Percentiles rank a stretch among this genome's conserved stretches.
Evolutionary conservation across 1,140 invertebrate species (phyloP).

Genomic region (Dreissena rostriformis): DNA sequence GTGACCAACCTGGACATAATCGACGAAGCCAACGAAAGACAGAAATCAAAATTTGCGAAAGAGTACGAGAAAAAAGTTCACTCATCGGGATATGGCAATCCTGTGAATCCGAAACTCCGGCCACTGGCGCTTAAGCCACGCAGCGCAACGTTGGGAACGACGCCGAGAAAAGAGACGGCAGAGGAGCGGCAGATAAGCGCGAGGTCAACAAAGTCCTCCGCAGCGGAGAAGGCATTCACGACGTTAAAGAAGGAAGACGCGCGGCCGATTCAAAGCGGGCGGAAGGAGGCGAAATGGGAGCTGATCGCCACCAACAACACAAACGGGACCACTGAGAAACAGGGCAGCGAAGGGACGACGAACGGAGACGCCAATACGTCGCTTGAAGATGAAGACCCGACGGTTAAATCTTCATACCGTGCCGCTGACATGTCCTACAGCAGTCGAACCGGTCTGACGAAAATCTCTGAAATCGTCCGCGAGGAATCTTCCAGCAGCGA

Average conservation of each 20-base stretch:
- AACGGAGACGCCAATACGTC: neutral
- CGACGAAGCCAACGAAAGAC: slow-evolving; percentile 16
- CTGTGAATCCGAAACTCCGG: slow-evolving; percentile 43
- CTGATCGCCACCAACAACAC: slow-evolving; percentile 23
- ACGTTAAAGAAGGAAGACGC: neutral
- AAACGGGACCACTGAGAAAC: slow-evolving; percentile 31
- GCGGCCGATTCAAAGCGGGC: neutral
- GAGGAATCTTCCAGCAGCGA: slow-evolving; percentile 43
- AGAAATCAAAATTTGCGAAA: slow-evolving; percentile 24
- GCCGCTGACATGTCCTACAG: neutral
- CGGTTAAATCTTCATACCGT: slow-evolving; percentile 6
- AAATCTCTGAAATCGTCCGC: slow-evolving; percentile 37
- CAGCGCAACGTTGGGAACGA: slow-evolving; percentile 18
- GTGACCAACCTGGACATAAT: neutral
- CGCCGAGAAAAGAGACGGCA: neutral
- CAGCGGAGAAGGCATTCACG: too few relatives aligned
- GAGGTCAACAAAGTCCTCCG: slow-evolving; percentile 31
- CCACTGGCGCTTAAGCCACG: slow-evolving; percentile 36
- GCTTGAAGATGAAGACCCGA: slow-evolving; percentile 24
- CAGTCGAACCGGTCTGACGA: slow-evolving; percentile 10
- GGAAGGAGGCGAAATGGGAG: slow-evolving; percentile 27
- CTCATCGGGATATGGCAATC: slow-evolving; percentile 49
- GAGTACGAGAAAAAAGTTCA: slow-evolving; percentile 34
- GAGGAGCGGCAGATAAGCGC: slow-evolving; percentile 28
- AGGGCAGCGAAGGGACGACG: neutral